Evolutionary conservation across 2,888 invertebrate species (phyloP).

Genomic region (Neelides folsomi): DNA sequence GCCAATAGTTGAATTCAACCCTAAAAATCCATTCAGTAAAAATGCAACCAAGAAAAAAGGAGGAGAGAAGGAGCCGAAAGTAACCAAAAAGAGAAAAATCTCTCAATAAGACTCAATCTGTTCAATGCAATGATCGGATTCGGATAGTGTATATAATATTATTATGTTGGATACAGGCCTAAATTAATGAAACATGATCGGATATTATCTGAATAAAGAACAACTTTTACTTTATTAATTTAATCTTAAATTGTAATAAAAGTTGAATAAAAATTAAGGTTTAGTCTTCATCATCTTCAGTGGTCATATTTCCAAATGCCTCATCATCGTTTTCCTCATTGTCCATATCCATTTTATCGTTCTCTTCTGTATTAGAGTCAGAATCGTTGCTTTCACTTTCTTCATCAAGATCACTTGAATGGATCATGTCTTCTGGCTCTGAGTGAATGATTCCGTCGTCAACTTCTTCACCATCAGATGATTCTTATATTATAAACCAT

Average conservation of each 20-base stretch:
- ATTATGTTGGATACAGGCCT: no score
- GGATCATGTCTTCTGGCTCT: conserved; percentile 33
- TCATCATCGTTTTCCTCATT: conserved; percentile 4
- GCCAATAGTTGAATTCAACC: conserved; percentile 19
- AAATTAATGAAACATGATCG: no score
- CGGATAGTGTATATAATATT: no score
- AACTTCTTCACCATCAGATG: conserved; percentile 36
- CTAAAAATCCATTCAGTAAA: conserved; percentile 16
- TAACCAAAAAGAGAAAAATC: neutral
- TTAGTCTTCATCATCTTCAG: conserved; percentile 20
- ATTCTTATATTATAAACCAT: no score
- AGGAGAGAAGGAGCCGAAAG: conserved; percentile 6
- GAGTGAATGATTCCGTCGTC: conserved; percentile 34
- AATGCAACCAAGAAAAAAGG: neutral
- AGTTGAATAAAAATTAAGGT: no score
- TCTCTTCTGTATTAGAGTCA: conserved; percentile 3
- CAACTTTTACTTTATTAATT: no score
- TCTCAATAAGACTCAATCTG: no score
- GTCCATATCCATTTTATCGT: neutral
- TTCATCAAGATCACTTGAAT: conserved; percentile 28
- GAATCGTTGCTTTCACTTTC: conserved; percentile 14
- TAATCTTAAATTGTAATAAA: no score
- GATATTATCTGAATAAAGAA: no score
- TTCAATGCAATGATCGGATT: no score
- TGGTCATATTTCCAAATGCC: conserved; percentile 1